Base-by-base conservation (phyloP, 2,113 vertebrate species). In the Gallinago paraguaiae region DNA sequence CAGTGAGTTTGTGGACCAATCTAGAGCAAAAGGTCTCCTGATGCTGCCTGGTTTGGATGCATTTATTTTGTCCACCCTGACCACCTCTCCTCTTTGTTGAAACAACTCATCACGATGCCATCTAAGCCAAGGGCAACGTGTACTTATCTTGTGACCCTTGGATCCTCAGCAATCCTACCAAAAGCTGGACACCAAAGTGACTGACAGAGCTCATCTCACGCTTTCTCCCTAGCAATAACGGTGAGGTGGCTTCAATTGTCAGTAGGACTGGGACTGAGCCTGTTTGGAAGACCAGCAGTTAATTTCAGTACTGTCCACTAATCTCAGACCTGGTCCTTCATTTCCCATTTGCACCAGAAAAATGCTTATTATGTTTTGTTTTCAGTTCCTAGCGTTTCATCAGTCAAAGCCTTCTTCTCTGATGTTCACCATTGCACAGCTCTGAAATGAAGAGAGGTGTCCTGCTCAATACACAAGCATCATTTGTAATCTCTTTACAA, bases 401-500 rank as follows among this genome's bases (percentile, higher is more conserved):
- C 35, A 76, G 12, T 72, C 2, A 7, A 92, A 88, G 14, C 8
- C 16, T 16, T 14, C 48, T 67, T 60, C 41, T 78, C 46, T 33
- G 22, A 35, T 71, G 39, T 46, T 72, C 35, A 72, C 37, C 14
- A 45, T 12, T 43, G 37, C 2, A 1, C 25, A 43, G 11, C 6
- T 77, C 76, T 64, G 39, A 50, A 87, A 70, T 39, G 3, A 85
- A 70, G 78, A 78, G 27, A 43, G 10, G 3, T 75, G 31, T 45
- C 53, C 22, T 72, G 25, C 16, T 72, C 27, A 53, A 43, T 18
- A 74, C 23, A 35, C 3, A n/a, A 6, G 48, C 35, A 18, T 9
- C n/a, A 13, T 13, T 82, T 0, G 0, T 50, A 53, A 59, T 28
- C 37, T 14, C 4, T 46, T 39, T 57, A 24, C 14, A 72, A 67